Evolutionary conservation across 2,888 invertebrate species (phyloP).

Genomic region (Ceraclea dissimilis): DNA sequence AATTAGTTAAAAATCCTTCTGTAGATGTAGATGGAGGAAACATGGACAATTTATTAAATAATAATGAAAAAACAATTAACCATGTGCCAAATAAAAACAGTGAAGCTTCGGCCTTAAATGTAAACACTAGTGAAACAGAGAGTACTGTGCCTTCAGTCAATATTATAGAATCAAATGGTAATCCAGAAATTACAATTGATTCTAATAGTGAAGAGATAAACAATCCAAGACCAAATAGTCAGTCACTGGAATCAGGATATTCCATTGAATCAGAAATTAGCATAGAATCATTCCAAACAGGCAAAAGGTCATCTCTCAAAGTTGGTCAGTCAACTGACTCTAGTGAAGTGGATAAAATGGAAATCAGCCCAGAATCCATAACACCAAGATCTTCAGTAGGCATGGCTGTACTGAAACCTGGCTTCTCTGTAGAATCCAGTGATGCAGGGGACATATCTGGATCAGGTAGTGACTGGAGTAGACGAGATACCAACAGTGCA

Average conservation of each 20-base stretch:
- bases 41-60: slow-evolving; percentile 23
- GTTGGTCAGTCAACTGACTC: slow-evolving; percentile 62
- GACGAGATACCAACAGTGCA: slow-evolving; percentile 42
- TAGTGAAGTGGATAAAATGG: slow-evolving; percentile 55
- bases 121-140: slow-evolving; percentile 24
- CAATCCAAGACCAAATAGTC: slow-evolving; percentile 30
- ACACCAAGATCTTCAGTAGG: slow-evolving; percentile 42
- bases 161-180: slow-evolving; percentile 44
- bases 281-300: slow-evolving; percentile 50
- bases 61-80: slow-evolving; percentile 22
- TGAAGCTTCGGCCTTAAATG: slow-evolving; percentile 10
- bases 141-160: slow-evolving; percentile 29
- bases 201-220: slow-evolving; percentile 39
- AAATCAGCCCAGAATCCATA: slow-evolving; percentile 46
- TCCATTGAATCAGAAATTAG: slow-evolving; percentile 51
- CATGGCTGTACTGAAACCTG: slow-evolving; percentile 48
- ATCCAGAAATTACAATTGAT: slow-evolving; percentile 47
- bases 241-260: slow-evolving; percentile 47
- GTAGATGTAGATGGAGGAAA: slow-evolving; percentile 12
- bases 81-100: slow-evolving; percentile 25
- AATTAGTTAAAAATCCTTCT: slow-evolving; percentile 15
- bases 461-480: slow-evolving; percentile 54
- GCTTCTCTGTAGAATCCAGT: slow-evolving; percentile 56
- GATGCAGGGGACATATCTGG: slow-evolving; percentile 48
- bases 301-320: slow-evolving; percentile 52